A percentile compares a stretch with the other conserved stretches of the same genome.
These are phyloP conservation scores for Kryptopterus vitreolus DNA, from an alignment of 2,797 vertebrate species.

Conservation along the genomic window DNA sequence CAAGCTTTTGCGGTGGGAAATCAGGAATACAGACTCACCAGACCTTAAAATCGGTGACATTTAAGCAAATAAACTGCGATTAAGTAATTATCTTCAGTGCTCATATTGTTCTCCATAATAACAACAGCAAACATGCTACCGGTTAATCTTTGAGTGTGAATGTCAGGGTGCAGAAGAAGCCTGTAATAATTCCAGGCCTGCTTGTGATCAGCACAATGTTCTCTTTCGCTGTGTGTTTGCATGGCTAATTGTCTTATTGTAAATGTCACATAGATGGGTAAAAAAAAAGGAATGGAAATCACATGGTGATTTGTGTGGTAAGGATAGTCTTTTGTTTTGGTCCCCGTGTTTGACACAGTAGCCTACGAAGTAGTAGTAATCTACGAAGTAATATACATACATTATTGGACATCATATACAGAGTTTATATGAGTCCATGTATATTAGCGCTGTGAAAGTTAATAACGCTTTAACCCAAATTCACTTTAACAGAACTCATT, in stretches of 20 bases:
- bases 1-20: too few relatives aligned
- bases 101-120: neutral
- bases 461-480: too few relatives aligned
- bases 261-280: constrained; percentile 5
- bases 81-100: constrained; percentile 2
- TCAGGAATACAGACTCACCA: too few relatives aligned
- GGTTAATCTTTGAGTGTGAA: neutral
- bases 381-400: too few relatives aligned
- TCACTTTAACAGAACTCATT: too few relatives aligned
- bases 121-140: neutral
- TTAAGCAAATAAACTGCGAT: neutral
- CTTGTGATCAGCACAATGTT: neutral
- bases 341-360: too few relatives aligned
- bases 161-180: neutral
- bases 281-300: neutral
- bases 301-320: neutral
- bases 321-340: too few relatives aligned
- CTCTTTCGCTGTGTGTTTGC: neutral
- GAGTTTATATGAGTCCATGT: too few relatives aligned
- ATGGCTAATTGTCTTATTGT: neutral
- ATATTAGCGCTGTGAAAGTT: too few relatives aligned
- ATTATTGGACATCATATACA: too few relatives aligned
- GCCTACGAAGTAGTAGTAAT: too few relatives aligned
- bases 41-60: neutral
- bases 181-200: neutral